Evolutionary conservation across 2,113 vertebrate genomes (phyloP).

Genomic region (Spermophilus dauricus): DNA sequence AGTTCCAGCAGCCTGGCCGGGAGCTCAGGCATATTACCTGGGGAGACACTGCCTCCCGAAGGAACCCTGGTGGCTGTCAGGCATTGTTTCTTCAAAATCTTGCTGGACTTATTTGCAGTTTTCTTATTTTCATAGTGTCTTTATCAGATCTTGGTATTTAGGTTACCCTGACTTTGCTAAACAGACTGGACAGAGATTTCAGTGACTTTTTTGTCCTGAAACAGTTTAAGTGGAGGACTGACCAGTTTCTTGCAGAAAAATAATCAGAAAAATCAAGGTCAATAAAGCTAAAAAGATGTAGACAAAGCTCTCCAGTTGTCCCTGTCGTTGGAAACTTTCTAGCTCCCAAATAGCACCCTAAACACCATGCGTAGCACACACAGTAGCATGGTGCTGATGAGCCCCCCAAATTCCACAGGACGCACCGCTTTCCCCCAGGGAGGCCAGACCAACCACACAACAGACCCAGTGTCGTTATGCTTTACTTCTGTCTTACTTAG

Average conservation of each 20-base stretch:
- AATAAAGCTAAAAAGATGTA: not conserved
- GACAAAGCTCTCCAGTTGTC: not conserved
- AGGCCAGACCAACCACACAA: not conserved
- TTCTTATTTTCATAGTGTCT: not conserved
- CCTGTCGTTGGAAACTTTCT: not conserved
- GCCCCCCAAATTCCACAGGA: not conserved
- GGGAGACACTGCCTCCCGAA: fast-evolving
- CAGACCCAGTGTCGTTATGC: not conserved
- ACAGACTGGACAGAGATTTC: not conserved
- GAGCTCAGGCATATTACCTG: not conserved
- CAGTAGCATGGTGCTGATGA: too few relatives aligned
- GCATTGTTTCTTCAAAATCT: not conserved
- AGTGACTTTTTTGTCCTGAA: not conserved
- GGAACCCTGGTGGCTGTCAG: not conserved
- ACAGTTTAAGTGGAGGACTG: not conserved
- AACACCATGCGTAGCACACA: not conserved
- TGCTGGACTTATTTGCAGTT: not conserved
- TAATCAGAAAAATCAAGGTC: not conserved
- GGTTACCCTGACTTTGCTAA: slow-evolving; percentile 4
- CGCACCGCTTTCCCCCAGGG: not conserved
- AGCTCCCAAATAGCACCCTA: not conserved
- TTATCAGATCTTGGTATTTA: not conserved
- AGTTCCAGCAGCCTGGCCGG: not conserved
- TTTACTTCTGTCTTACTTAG: not conserved
- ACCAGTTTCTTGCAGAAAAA: not conserved